These are phyloP conservation scores for Leucozona laternaria DNA, from an alignment of 2,888 invertebrate genomes.

Conservation along the genomic window DNA sequence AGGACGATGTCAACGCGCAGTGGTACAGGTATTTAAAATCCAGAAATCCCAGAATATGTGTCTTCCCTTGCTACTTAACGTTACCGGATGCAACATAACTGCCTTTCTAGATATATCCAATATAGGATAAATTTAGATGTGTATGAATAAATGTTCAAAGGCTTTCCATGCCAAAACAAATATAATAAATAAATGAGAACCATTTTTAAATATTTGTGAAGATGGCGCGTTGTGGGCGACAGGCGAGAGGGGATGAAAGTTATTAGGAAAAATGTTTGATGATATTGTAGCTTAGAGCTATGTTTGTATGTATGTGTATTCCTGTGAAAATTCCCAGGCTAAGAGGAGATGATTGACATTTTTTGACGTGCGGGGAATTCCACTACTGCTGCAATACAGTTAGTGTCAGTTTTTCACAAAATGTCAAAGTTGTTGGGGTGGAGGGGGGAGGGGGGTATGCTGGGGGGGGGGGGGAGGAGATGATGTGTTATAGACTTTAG, in stretches of 20 bases:
- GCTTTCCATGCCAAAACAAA: conserved; percentile 55
- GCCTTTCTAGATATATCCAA: conserved; percentile 11
- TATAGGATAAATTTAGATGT: conserved; percentile 37
- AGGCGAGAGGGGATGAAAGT: conserved; percentile 28
- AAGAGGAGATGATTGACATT: conserved; percentile 66
- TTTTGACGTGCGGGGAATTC: conserved; percentile 31
- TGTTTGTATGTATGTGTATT: conserved; percentile 20
- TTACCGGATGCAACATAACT: conserved; percentile 24
- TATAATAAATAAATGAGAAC: conserved; percentile 69
- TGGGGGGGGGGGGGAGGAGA: background rate
- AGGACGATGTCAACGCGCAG: background rate
- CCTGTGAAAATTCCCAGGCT: conserved; percentile 50
- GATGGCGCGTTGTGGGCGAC: background rate
- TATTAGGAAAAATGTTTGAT: conserved; percentile 49
- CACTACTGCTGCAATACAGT: conserved; percentile 37
- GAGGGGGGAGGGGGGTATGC: background rate
- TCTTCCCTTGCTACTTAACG: conserved; percentile 21
- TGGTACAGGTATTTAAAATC: conserved; percentile 65
- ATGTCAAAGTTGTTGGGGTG: conserved; percentile 20
- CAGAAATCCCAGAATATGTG: conserved; percentile 33
- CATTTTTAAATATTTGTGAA: conserved; percentile 58
- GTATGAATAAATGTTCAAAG: conserved; percentile 32
- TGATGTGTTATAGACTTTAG: conserved; percentile 64
- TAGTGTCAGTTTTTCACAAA: conserved; percentile 39
- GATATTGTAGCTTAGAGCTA: background rate